These are phyloP conservation scores for Eupeodes corollae DNA, from an alignment of 1,140 invertebrate genomes.

Conservation along the genomic window DNA sequence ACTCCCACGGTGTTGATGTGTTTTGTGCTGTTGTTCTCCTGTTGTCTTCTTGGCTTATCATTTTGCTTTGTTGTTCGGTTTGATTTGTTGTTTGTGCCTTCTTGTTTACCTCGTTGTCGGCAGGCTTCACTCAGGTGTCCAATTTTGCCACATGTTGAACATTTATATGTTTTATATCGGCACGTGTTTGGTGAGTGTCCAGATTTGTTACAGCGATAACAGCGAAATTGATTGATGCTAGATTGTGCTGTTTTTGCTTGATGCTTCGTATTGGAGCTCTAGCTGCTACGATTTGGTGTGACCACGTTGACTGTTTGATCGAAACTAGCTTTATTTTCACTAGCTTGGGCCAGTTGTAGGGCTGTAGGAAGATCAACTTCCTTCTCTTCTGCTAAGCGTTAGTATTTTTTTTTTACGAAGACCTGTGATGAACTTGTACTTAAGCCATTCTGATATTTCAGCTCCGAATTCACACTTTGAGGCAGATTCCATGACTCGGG, in stretches of 20 bases:
- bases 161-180: not conserved
- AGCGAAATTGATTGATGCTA: not conserved
- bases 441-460: not conserved
- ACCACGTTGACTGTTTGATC: not conserved
- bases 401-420: not conserved
- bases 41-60: no score
- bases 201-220: not conserved
- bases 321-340: constrained; percentile 1
- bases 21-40: no score
- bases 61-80: no score
- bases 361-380: not conserved
- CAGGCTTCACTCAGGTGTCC: constrained; percentile 2
- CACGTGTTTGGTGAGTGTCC: no score
- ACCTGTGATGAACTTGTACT: not conserved
- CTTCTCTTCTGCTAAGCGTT: not conserved
- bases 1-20: no score
- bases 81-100: no score
- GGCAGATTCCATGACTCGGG: not conserved
- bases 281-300: no score
- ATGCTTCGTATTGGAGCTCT: no score
- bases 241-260: not conserved
- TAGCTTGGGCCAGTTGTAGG: not conserved
- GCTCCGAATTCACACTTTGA: constrained; percentile 1
- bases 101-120: no score
- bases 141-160: constrained; percentile 1